Conservation (phyloP, 2,888 invertebrate species). For the Nymphalis c-album region DNA sequence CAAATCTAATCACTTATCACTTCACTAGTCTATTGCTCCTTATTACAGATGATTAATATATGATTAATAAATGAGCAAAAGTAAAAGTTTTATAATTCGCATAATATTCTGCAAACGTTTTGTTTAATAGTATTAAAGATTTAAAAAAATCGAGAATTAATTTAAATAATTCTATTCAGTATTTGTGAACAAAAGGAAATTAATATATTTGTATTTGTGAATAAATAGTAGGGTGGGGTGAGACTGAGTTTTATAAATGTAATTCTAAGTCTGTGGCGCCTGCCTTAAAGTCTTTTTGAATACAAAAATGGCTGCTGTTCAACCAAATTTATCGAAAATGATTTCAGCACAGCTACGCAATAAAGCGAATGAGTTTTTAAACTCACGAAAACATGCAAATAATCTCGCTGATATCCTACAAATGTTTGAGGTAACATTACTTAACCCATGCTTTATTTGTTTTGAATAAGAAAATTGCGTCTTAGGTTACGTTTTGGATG, state of each 20-base stretch:
- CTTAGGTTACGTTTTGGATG: conserved; percentile 43
- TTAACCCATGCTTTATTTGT: conserved; percentile 24
- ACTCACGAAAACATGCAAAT: conserved; percentile 83
- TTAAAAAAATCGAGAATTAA: too few relatives aligned
- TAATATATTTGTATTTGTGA: too few relatives aligned
- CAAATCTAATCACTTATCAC: too few relatives aligned
- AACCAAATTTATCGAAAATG: conserved; percentile 78
- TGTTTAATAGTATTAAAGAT: too few relatives aligned
- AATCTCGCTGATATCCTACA: conserved; percentile 85
- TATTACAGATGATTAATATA: too few relatives aligned
- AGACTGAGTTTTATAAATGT: conserved; percentile 9
- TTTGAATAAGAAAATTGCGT: conserved; percentile 40
- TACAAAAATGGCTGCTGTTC: conserved; percentile 73
- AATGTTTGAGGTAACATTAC: conserved; percentile 82
- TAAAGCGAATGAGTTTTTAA: conserved; percentile 87
- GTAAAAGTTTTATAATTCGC: too few relatives aligned
- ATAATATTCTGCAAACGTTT: too few relatives aligned
- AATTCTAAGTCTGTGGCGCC: conserved; percentile 24
- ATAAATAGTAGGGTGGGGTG: conserved; percentile 10
- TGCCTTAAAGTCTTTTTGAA: conserved; percentile 50
- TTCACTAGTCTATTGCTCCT: too few relatives aligned
- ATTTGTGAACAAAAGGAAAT: too few relatives aligned
- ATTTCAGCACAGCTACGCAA: conserved; percentile 84
- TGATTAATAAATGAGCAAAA: too few relatives aligned
- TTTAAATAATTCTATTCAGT: too few relatives aligned